Conservation (phyloP, 2,797 vertebrate genomes). For the Tadarida brasiliensis region DNA sequence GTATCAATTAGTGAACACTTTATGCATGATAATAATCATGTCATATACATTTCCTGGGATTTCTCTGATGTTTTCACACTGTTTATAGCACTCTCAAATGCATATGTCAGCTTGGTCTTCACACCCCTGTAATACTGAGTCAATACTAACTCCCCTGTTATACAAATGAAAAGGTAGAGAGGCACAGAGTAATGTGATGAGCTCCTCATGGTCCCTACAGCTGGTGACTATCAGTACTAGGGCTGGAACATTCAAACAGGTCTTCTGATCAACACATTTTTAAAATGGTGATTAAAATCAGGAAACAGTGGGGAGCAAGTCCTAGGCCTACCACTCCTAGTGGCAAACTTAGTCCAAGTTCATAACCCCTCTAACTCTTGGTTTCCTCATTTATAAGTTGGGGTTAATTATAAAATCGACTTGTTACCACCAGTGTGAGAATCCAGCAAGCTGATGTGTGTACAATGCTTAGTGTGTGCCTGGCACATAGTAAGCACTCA, state of each 20-base stretch:
- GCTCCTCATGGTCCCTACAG: background rate
- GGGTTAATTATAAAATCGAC: background rate
- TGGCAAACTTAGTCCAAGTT: background rate
- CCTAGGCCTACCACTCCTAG: background rate
- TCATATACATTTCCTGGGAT: background rate
- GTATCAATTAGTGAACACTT: conserved; percentile 28
- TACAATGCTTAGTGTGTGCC: background rate
- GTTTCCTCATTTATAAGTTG: background rate
- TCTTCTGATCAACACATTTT: background rate
- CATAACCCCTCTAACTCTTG: background rate
- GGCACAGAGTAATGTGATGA: background rate
- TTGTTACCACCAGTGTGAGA: background rate
- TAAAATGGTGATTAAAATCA: background rate
- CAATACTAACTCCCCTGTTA: background rate
- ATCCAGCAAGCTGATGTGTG: background rate
- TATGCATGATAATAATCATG: background rate
- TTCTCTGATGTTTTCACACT: background rate
- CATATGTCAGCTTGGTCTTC: background rate
- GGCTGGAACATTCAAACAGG: background rate
- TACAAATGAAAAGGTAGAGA: background rate
- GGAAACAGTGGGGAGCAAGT: background rate
- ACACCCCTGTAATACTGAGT: background rate
- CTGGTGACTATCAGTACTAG: background rate
- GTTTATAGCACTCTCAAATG: background rate
- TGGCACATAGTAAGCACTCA: background rate